Evolutionary conservation across 1,140 invertebrate genomes (phyloP), one percentile per base, ranked within the genome.

Genomic region (Ctenoplectra terminalis): DNA sequence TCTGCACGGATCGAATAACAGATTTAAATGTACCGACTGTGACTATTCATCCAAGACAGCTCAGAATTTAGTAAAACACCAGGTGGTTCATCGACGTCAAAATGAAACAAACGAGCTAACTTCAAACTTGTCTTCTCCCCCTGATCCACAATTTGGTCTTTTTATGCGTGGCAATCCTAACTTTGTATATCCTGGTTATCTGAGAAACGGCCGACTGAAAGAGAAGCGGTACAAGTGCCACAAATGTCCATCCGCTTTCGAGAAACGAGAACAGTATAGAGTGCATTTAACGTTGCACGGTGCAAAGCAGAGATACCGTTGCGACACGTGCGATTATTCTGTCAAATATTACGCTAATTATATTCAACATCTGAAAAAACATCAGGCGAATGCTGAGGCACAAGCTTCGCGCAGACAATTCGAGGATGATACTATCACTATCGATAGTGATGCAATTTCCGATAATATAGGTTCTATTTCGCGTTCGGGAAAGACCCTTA

Each of bases 241-340:
- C 81, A 98, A 97, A 93, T 98, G 98, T 91, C 97, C 98, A 0
- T 98, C 97, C 29, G 97, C 97, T 0, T 98, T 98, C 92, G 97
- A 97, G 88, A 98, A 98, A 92, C 94, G 96, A 50, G 96, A 97
- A 86, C 97, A 98, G 90, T 98, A 97, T 90, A 96, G 97, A 89
- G 95, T 97, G 23, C 98, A 98, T 92, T 92, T 97, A 81, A 96
- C 96, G 9, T 92, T 98, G 4, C 98, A 98, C 90, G 97, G 97
- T 11, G 96, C 97, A 0, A 96, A 96, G 83, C 97, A 98, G 91
- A 95, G 96, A 80, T 98, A 97, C 91, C 96, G 96, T 79, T 98
- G 98, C 93, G 95, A 97, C 80, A 95, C 95, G 8, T 98, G 98
- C 91, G 97, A 98, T 92, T 98, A 98, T 92, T 97, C 97, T 1